Percentiles rank a stretch among this genome's conserved stretches.
Evolutionary conservation across 2,888 invertebrate genomes (phyloP).

Genomic region (Leptinotarsa juncta): DNA sequence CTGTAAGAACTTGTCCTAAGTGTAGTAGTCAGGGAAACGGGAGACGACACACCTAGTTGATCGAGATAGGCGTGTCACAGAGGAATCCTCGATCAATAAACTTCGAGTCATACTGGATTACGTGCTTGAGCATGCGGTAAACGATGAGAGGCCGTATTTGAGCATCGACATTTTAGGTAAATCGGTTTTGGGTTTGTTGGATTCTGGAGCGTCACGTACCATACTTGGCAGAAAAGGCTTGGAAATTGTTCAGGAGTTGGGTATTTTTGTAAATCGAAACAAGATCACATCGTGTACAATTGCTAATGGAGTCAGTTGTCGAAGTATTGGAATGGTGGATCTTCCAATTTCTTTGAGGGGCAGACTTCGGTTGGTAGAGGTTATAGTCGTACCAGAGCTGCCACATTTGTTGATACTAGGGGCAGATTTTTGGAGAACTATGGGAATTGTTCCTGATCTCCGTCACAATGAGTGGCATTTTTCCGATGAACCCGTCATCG

Average conservation of each 20-base stretch:
- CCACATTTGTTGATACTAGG: too few species aligned
- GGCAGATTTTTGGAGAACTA: too few species aligned
- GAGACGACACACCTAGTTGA: background rate
- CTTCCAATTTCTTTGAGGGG: too few species aligned
- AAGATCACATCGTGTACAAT: background rate
- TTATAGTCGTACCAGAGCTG: too few species aligned
- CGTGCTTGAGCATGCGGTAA: background rate
- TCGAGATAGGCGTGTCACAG: background rate
- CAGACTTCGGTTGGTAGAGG: too few species aligned
- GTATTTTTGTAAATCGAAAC: background rate
- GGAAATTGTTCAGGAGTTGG: background rate
- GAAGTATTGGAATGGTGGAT: too few species aligned
- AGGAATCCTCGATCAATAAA: conserved; percentile 13
- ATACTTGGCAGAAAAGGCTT: background rate
- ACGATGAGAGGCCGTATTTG: background rate
- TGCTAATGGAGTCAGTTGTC: background rate
- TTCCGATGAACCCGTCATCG: too few species aligned
- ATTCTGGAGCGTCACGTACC: background rate
- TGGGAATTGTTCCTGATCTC: too few species aligned
- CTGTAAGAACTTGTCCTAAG: conserved; percentile 12
- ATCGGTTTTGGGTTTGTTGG: background rate
- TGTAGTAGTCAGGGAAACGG: background rate
- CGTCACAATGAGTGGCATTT: too few species aligned
- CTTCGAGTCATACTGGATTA: background rate
- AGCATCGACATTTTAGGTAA: background rate